A percentile compares a stretch with the other conserved stretches of the same genome.
Evolutionary conservation across 2,113 vertebrate species (phyloP).

Genomic region (Galbula dea): DNA sequence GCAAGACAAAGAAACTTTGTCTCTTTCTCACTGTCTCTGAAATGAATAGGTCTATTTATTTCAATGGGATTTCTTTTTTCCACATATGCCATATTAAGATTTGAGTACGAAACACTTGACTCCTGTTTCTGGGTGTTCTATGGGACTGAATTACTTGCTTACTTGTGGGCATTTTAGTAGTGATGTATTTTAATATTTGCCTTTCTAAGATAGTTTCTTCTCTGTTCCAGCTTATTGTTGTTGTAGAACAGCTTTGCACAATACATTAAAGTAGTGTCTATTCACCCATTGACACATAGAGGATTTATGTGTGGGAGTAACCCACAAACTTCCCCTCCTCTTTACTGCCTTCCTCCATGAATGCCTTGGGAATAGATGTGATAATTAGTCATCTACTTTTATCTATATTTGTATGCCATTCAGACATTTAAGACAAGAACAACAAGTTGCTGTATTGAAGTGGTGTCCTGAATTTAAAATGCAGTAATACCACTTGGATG

Average conservation of each 20-base stretch:
- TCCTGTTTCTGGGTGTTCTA: constrained; percentile 23
- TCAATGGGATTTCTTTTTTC: constrained; percentile 36
- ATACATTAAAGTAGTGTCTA: constrained; percentile 56
- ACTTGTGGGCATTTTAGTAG: constrained; percentile 46
- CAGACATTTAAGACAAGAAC: constrained; percentile 45
- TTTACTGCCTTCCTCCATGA: constrained; percentile 36
- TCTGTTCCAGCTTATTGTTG: constrained; percentile 56
- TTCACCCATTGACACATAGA: constrained; percentile 51
- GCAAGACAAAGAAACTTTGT: constrained; percentile 66
- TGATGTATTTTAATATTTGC: constrained; percentile 55
- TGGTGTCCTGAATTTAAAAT: background rate
- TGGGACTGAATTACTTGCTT: constrained; percentile 24
- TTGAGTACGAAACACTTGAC: constrained; percentile 53
- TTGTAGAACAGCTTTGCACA: constrained; percentile 54
- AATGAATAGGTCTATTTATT: constrained; percentile 73
- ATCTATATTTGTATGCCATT: constrained; percentile 51
- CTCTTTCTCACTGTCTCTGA: constrained; percentile 64
- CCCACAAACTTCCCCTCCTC: constrained; percentile 52
- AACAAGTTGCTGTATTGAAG: background rate
- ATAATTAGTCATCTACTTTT: constrained; percentile 66
- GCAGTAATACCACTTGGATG: background rate
- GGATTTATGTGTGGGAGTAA: constrained; percentile 69
- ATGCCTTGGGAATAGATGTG: constrained; percentile 55
- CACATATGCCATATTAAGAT: constrained; percentile 13
- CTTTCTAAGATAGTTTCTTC: constrained; percentile 45